Percentiles rank a stretch among this genome's conserved stretches.
Evolutionary conservation across 2,797 vertebrate species (phyloP).

Genomic region (Microctenopoma lineatum): DNA sequence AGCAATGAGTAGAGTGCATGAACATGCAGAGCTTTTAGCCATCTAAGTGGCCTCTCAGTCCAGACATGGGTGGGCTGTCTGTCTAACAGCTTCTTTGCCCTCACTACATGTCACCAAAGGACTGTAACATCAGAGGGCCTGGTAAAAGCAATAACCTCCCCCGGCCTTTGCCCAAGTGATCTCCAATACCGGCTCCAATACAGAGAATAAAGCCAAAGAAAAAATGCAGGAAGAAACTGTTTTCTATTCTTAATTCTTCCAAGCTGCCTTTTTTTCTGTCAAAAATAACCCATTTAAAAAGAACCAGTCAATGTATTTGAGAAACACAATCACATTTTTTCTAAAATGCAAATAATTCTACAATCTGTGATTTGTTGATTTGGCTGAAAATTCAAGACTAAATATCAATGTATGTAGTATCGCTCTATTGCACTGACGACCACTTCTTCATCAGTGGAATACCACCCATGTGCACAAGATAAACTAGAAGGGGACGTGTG

Average conservation of each 20-base stretch:
- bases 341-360: too few relatives aligned
- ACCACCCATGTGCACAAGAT: too few relatives aligned
- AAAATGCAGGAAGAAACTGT: conserved; percentile 4
- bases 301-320: too few relatives aligned
- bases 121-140: conserved; percentile 49
- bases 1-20: conserved; percentile 38
- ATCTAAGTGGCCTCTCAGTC: conserved; percentile 48
- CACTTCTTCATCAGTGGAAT: too few relatives aligned
- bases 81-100: conserved; percentile 49
- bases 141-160: conserved; percentile 56
- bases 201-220: conserved; percentile 12
- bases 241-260: background rate
- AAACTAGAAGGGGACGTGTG: too few relatives aligned
- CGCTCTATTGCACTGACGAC: too few relatives aligned
- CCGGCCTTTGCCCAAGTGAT: conserved; percentile 39
- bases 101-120: conserved; percentile 43
- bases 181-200: conserved; percentile 26
- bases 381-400: too few relatives aligned
- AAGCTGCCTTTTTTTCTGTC: background rate
- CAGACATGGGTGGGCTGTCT: conserved; percentile 49
- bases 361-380: too few relatives aligned
- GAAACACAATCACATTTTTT: too few relatives aligned
- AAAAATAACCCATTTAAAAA: too few relatives aligned
- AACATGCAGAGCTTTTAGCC: conserved; percentile 52
- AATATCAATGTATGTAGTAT: too few relatives aligned